Percentiles rank a stretch among this genome's conserved stretches.
These are phyloP conservation scores for Semicossyphus pulcher DNA, from an alignment of 2,113 vertebrate genomes.

Conservation along the genomic window DNA sequence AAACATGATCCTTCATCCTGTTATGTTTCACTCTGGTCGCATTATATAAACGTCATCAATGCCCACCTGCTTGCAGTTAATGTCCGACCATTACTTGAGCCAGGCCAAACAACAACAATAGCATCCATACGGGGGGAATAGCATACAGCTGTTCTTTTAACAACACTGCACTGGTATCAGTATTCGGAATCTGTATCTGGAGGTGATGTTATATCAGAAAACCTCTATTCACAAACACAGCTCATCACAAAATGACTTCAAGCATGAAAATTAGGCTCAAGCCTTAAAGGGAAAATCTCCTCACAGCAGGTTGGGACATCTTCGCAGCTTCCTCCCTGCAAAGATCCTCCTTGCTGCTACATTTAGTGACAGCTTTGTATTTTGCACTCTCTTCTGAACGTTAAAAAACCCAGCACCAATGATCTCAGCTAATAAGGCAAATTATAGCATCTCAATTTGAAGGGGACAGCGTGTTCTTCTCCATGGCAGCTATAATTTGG, in stretches of 20 bases:
- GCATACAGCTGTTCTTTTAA: too few species aligned
- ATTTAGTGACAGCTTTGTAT: slow-evolving; percentile 20
- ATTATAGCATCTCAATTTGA: slow-evolving; percentile 39
- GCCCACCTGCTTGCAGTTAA: too few species aligned
- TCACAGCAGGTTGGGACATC: slow-evolving; percentile 22
- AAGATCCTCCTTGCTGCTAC: neutral
- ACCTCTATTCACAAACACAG: neutral
- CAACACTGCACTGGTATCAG: neutral
- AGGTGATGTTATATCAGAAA: neutral
- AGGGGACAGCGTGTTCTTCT: slow-evolving; percentile 17
- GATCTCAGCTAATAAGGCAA: slow-evolving; percentile 46
- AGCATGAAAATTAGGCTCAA: neutral
- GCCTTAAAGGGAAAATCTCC: neutral
- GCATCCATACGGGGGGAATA: too few species aligned
- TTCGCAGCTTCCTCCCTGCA: slow-evolving; percentile 11
- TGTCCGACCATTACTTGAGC: too few species aligned
- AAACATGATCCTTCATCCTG: too few species aligned
- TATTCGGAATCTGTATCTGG: neutral
- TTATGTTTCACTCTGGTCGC: too few species aligned
- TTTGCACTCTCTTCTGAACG: neutral
- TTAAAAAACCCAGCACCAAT: slow-evolving; percentile 19
- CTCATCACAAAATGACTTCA: slow-evolving; percentile 1
- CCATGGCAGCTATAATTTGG: slow-evolving; percentile 1
- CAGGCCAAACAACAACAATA: too few species aligned
- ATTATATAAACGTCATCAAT: too few species aligned